phyloP scores from a whole-genome alignment of 2,113 vertebrate genomes.

The Chelonoidis abingdonii region DNA sequence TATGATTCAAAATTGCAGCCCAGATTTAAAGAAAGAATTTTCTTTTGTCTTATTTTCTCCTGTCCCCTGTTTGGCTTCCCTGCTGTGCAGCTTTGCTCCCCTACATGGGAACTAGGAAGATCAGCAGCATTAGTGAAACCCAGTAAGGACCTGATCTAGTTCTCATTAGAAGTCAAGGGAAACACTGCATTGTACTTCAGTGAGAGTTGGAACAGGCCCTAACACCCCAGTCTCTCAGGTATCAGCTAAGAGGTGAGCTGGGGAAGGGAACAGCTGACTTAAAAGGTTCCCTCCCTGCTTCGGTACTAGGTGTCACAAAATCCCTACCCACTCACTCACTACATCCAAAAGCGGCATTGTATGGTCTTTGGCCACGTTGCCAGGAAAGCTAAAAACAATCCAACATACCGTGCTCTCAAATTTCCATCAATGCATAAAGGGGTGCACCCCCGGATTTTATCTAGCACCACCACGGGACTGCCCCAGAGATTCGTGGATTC shows the following conservation, averaged over 20 bases:
- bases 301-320: background rate
- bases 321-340: background rate
- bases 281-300: background rate
- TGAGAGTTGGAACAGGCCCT: background rate
- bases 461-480: background rate
- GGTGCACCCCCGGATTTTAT: no score
- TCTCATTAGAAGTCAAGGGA: background rate
- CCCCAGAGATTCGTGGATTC: background rate
- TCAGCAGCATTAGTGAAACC: background rate
- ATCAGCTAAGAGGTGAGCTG: background rate
- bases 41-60: background rate
- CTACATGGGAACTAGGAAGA: background rate
- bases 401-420: background rate
- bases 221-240: background rate
- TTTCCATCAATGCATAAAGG: background rate
- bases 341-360: background rate
- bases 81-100: background rate
- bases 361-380: background rate
- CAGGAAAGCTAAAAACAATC: background rate
- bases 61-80: background rate
- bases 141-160: background rate
- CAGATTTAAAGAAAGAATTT: background rate
- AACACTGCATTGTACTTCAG: background rate
- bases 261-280: background rate
- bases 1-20: background rate